Conservation (phyloP, 2,797 vertebrate species). For the Sebastolobus alascanus region DNA sequence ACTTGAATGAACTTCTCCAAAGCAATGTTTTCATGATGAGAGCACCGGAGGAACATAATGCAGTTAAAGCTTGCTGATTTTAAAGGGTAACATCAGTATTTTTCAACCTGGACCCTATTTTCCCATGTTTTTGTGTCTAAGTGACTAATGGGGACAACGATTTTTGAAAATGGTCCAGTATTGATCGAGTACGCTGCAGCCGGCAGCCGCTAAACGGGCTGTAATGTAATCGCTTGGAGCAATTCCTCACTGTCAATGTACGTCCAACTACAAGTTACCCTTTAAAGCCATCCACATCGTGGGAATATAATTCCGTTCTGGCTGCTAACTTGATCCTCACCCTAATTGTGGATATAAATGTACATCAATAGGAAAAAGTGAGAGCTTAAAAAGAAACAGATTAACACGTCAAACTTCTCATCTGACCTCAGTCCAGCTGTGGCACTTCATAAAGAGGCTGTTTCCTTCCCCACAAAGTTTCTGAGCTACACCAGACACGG, state of each 20-base stretch:
- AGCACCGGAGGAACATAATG: slow-evolving; percentile 1
- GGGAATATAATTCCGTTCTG: neutral
- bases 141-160: too few relatives aligned
- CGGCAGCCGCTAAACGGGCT: too few relatives aligned
- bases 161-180: too few relatives aligned
- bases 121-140: too few relatives aligned
- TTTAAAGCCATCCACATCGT: neutral
- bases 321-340: neutral
- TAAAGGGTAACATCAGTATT: too few relatives aligned
- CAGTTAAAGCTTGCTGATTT: neutral
- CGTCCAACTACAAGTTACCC: neutral
- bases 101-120: too few relatives aligned
- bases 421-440: slow-evolving; percentile 11
- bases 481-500: slow-evolving; percentile 44
- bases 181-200: too few relatives aligned
- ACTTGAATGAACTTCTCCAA: neutral
- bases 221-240: too few relatives aligned
- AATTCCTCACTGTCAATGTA: neutral
- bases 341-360: neutral
- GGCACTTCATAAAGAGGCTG: slow-evolving; percentile 7
- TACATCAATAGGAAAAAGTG: slow-evolving; percentile 25
- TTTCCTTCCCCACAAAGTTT: slow-evolving; percentile 28
- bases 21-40: neutral
- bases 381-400: slow-evolving; percentile 16
- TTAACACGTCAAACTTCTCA: slow-evolving; percentile 18